These are phyloP conservation scores for Anaspis maculata DNA, from an alignment of 2,888 invertebrate species.

Conservation along the genomic window DNA sequence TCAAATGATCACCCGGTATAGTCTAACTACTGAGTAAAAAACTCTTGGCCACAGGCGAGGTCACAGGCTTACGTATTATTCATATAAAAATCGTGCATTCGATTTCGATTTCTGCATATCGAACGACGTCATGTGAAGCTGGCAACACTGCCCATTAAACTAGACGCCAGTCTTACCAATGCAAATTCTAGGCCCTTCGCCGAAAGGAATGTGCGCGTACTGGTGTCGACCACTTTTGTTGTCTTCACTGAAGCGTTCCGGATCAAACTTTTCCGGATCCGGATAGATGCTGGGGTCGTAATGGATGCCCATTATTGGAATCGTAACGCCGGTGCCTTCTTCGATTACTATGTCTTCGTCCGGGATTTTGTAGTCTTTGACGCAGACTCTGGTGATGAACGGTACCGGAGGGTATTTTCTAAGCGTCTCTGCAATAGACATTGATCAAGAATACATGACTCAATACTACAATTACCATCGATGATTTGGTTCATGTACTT, in stretches of 20 bases:
- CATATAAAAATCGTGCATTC: too few species aligned
- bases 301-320: conserved; percentile 19
- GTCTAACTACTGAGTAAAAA: too few species aligned
- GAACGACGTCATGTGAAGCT: too few species aligned
- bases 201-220: conserved; percentile 27
- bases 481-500: conserved; percentile 30
- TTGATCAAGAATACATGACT: neutral
- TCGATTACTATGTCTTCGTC: conserved; percentile 28
- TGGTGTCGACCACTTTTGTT: conserved; percentile 5
- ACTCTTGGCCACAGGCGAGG: too few species aligned
- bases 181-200: conserved; percentile 28
- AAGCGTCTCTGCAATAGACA: conserved; percentile 30
- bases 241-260: conserved; percentile 13
- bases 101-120: too few species aligned
- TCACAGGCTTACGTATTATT: too few species aligned
- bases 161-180: conserved; percentile 12
- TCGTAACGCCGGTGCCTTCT: conserved; percentile 29
- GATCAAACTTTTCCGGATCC: conserved; percentile 14
- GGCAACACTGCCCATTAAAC: too few species aligned
- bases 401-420: conserved; percentile 31
- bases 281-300: conserved; percentile 13
- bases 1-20: too few species aligned
- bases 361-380: conserved; percentile 26
- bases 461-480: conserved; percentile 12
- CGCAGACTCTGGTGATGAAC: conserved; percentile 17